Conservation (phyloP, 2,888 invertebrate species). For the Melieria picta region DNA sequence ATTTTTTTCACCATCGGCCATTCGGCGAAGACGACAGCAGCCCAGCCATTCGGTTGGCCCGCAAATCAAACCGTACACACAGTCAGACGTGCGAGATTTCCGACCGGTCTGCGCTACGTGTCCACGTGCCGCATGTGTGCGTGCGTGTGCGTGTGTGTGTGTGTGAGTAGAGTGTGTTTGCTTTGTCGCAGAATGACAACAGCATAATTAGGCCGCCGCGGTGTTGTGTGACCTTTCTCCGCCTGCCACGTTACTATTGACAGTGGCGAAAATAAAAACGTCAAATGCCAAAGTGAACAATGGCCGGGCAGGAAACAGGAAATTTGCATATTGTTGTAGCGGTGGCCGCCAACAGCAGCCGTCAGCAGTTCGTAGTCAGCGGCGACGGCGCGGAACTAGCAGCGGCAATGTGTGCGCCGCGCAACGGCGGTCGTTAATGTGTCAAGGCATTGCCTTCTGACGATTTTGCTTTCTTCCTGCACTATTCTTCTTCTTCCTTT, state of each 20-base stretch:
- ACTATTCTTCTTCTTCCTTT: too few relatives aligned
- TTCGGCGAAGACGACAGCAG: too few relatives aligned
- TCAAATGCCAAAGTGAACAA: slow-evolving; percentile 8
- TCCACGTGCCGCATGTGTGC: not conserved
- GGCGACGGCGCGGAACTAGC: not conserved
- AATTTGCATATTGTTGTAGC: slow-evolving; percentile 3
- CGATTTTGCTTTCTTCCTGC: too few relatives aligned
- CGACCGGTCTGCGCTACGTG: not conserved
- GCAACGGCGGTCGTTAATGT: too few relatives aligned
- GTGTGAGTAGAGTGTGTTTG: not conserved
- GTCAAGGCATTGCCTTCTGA: too few relatives aligned
- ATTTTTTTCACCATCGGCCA: too few relatives aligned
- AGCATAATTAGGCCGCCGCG: slow-evolving; percentile 11
- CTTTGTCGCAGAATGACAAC: slow-evolving; percentile 11
- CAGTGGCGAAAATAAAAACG: slow-evolving; percentile 7
- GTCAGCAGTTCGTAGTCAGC: not conserved
- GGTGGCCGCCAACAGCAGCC: not conserved
- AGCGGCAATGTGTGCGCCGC: not conserved
- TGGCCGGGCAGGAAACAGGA: not conserved
- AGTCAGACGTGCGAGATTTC: not conserved
- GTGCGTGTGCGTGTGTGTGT: not conserved
- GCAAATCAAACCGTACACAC: not conserved
- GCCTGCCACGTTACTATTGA: slow-evolving; percentile 14
- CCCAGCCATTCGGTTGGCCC: not conserved
- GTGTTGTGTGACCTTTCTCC: slow-evolving; percentile 13